These are phyloP conservation scores for Peromyscus melanophrys DNA, from an alignment of 2,797 vertebrate species.

Conservation along the genomic window DNA sequence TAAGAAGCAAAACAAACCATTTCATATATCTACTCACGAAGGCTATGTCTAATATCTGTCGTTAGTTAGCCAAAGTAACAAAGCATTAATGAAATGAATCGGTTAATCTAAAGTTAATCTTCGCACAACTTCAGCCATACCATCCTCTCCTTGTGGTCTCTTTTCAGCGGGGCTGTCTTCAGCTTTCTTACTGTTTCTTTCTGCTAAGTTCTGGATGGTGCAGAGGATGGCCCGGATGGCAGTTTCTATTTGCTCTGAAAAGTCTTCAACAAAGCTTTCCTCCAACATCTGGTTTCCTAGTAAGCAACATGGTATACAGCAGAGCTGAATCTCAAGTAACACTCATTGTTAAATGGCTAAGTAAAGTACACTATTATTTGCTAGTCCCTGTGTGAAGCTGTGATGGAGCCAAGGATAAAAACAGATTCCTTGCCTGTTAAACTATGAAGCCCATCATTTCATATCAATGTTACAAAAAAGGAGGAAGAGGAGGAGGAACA, in stretches of 20 bases:
- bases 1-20: slow-evolving; percentile 1
- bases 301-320: slow-evolving; percentile 53
- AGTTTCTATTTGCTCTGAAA: slow-evolving; percentile 93
- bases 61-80: slow-evolving; percentile 38
- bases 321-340: neutral
- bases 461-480: neutral
- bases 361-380: neutral
- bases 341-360: neutral
- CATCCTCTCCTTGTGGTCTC: slow-evolving; percentile 82
- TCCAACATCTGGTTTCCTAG: slow-evolving; percentile 85
- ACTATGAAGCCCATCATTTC: neutral
- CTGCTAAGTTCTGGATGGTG: slow-evolving; percentile 94
- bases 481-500: neutral
- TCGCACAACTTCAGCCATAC: slow-evolving; percentile 84
- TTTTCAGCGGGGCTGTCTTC: slow-evolving; percentile 81
- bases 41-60: neutral
- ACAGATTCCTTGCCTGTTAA: neutral
- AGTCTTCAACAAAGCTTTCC: slow-evolving; percentile 91
- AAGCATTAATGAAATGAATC: neutral
- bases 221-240: slow-evolving; percentile 93
- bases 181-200: slow-evolving; percentile 89
- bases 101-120: neutral
- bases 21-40: neutral
- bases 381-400: neutral
- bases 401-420: neutral